Base-by-base conservation (phyloP, 2,797 vertebrate species). In the Falco naumanni region DNA sequence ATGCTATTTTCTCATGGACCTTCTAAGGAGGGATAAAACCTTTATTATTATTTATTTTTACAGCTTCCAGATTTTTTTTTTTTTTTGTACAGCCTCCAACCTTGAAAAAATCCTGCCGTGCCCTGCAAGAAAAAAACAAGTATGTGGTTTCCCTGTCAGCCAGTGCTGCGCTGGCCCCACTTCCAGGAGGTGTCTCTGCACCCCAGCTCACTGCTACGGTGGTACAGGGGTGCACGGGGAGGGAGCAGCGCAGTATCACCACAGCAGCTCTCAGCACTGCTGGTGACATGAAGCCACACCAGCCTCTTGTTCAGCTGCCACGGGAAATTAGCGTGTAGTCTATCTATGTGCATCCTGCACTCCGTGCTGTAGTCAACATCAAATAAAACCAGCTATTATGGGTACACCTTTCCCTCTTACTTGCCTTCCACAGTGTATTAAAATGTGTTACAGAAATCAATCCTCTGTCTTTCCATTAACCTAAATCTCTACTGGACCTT, bases 121-220 rank as follows among this genome's bases (percentile, higher is more conserved):
- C 4, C 21, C 14, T 34, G 24, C 78, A 81, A 61, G 17, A 6
- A 65, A 45, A 16, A 33, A 22, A 12, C 5, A 34, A 9, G 2
- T 9, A 9, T 5, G 2, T 20, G 33, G 1, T 5, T 45, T 77
- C 29, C 17, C 8, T 48, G 9, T 45, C 18, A 4, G 8, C 11
- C 1, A 10, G 29, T 56, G 18, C 19, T 18, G 3, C 26, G 2
- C 2, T 26, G n/a, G 0, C 7, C 3, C 6, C 0, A 0, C 5
- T 0, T 47, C 80, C 93, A 65, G 71, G 3, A 92, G 83, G 13
- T 43, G 93, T 57, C 69, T 79, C 65, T 8, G 24, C 9, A 9
- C 18, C 60, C 11, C 81, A 51, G 53, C 15, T 72, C 11, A 7
- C 9, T 4, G 8, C 16, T 43, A 21, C 2, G 1, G 18, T 1